Base-by-base conservation (phyloP, 2,888 invertebrate species). In the Thecocarcelia acutangulata region DNA sequence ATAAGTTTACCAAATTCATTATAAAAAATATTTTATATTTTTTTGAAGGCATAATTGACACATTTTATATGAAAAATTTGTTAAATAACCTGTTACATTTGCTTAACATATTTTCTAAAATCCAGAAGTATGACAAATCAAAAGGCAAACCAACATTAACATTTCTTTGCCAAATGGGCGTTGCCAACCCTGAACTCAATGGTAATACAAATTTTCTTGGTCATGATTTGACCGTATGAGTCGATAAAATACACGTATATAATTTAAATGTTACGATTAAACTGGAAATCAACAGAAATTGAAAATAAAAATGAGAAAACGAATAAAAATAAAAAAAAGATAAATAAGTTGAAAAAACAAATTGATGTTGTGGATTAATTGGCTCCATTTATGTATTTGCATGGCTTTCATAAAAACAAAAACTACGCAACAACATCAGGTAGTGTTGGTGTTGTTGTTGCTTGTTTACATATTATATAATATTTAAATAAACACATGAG, bases 391-490 rank as follows among this genome's bases (percentile, higher is more conserved):
- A 68, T 48, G 64, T 48, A 56, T 64, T 46, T 74, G 24, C 64
- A 56, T 63, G 56, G 56, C 63, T 48, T 58, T 48, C 46, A 58
- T 9, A 52, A 42, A 12, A 52, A 13, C 17, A 42, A 21, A 46
- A 21, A 19, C 42, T 11, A 44, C 24, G 12, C 9, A 54, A 52
- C 1, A 19, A 37, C n/a, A 50, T 15, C 9, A 13, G 52, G 19
- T 68, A 13, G 1, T 46, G 11, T 37, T 63, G n/a, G 15, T 61
- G 24, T 24, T 59, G 42, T 21, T 72, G 63, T 64, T 63, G 46
- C 64, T 66, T 66, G 64, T 28, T 66, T 52, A 68, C 42, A 61
- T 21, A 54, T 76, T 76, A 74, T 50, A 74, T 74, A 74, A 74
- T 9, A 72, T 40, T 64, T 37, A 63, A 54, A 46, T 21, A 21